phyloP scores from a whole-genome alignment of 2,797 vertebrate genomes.

The Naso thynnoides region DNA sequence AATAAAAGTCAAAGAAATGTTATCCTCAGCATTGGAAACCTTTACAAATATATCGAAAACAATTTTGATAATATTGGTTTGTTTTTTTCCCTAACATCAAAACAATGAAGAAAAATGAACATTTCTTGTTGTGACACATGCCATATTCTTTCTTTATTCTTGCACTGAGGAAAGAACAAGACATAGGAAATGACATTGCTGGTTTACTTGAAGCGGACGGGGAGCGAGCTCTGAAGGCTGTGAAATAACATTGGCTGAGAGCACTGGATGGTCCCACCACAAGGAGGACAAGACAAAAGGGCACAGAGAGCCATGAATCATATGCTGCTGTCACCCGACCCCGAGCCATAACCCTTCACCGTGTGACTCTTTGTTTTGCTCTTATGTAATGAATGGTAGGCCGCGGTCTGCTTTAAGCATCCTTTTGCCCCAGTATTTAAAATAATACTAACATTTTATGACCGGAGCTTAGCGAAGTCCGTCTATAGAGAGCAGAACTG shows the following conservation, averaged over 20 bases:
- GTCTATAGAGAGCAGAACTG: slow-evolving; percentile 12
- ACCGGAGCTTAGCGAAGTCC: slow-evolving; percentile 41
- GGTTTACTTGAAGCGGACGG: slow-evolving; percentile 64
- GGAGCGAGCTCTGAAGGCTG: slow-evolving; percentile 69
- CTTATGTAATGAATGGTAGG: slow-evolving; percentile 78
- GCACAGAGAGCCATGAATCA: slow-evolving; percentile 82
- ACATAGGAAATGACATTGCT: slow-evolving; percentile 72
- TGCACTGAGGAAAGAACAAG: slow-evolving; percentile 54
- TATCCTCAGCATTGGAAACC: slow-evolving; percentile 8
- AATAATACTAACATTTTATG: slow-evolving; percentile 59
- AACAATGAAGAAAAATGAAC: slow-evolving; percentile 50
- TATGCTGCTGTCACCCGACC: slow-evolving; percentile 83
- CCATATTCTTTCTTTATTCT: slow-evolving; percentile 64
- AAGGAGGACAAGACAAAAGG: slow-evolving; percentile 80
- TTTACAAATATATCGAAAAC: slow-evolving; percentile 27
- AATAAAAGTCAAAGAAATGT: slow-evolving; percentile 31
- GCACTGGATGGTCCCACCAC: slow-evolving; percentile 76
- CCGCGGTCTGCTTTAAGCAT: slow-evolving; percentile 71
- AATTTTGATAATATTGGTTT: slow-evolving; percentile 29
- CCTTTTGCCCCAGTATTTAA: slow-evolving; percentile 71
- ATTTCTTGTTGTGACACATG: slow-evolving; percentile 70
- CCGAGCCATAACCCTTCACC: slow-evolving; percentile 78
- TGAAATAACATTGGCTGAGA: slow-evolving; percentile 74
- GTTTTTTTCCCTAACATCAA: slow-evolving; percentile 38
- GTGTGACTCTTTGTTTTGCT: slow-evolving; percentile 79